These are phyloP conservation scores for Tenthredo mesomela DNA, from an alignment of 2,888 invertebrate species.

Conservation along the genomic window DNA sequence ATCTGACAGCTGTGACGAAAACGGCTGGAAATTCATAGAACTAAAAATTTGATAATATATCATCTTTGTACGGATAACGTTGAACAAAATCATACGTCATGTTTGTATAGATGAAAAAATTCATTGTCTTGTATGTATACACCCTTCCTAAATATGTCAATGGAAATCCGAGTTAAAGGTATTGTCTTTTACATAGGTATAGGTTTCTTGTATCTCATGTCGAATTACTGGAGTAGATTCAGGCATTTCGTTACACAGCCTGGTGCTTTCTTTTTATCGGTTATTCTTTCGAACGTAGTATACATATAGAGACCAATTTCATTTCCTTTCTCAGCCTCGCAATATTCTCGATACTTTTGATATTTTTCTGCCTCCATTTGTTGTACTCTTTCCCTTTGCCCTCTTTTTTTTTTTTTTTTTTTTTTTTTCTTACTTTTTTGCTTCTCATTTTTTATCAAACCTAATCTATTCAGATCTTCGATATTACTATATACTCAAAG, in stretches of 20 bases:
- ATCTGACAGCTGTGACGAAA: background rate
- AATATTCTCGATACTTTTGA: constrained; percentile 4
- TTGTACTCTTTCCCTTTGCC: background rate
- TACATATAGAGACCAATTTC: background rate
- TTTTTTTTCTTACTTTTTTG: background rate
- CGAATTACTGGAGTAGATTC: background rate
- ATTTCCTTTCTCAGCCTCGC: background rate
- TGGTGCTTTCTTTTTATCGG: background rate
- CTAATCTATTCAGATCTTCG: background rate
- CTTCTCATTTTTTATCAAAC: background rate
- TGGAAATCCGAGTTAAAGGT: background rate
- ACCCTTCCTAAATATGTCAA: background rate
- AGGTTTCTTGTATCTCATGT: background rate
- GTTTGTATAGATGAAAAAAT: background rate
- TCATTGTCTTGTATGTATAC: no score
- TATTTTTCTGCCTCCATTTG: background rate
- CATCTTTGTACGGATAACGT: no score
- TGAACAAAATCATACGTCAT: no score
- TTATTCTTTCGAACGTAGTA: constrained; percentile 7
- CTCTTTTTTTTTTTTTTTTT: background rate
- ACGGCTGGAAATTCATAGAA: background rate
- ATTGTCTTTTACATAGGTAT: background rate
- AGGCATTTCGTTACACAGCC: background rate
- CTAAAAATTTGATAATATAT: no score
- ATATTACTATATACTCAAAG: background rate